These are phyloP conservation scores for Phylloscopus whistleri DNA, from an alignment of 2,113 vertebrate species.

Conservation along the genomic window DNA sequence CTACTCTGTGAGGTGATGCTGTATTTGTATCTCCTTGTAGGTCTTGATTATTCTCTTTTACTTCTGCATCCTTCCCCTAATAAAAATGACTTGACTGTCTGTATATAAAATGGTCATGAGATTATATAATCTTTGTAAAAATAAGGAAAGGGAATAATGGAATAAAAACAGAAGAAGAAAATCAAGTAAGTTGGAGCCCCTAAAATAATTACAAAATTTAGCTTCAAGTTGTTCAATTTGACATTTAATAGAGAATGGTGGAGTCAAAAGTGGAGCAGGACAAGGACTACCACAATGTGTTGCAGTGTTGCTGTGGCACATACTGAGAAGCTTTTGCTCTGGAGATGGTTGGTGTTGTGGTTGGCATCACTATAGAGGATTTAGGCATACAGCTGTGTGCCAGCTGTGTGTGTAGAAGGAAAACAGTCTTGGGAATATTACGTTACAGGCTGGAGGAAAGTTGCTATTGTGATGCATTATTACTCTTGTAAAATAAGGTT, in stretches of 20 bases:
- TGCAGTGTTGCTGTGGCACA: not conserved
- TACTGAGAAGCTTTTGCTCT: not conserved
- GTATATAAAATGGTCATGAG: not conserved
- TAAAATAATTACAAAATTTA: not conserved
- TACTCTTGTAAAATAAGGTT: not conserved
- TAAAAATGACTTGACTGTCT: not conserved
- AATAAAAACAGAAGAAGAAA: not conserved
- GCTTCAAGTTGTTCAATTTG: not conserved
- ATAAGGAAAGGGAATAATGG: not conserved
- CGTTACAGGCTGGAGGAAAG: not conserved
- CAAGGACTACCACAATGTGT: not conserved
- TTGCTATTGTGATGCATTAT: not conserved
- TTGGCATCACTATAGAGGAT: not conserved
- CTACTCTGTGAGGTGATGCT: not conserved
- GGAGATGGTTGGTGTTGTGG: not conserved
- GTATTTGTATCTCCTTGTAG: not conserved
- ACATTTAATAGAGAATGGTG: not conserved
- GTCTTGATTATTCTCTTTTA: not conserved
- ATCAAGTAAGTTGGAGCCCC: not conserved
- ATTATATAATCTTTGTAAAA: not conserved
- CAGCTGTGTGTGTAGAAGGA: not conserved
- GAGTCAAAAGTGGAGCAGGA: not conserved
- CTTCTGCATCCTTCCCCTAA: not conserved
- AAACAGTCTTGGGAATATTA: not conserved
- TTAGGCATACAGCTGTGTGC: not conserved